A percentile compares a stretch with the other conserved stretches of the same genome.
Conservation (phyloP, 2,888 invertebrate species). For the Aricia artaxerxes region DNA sequence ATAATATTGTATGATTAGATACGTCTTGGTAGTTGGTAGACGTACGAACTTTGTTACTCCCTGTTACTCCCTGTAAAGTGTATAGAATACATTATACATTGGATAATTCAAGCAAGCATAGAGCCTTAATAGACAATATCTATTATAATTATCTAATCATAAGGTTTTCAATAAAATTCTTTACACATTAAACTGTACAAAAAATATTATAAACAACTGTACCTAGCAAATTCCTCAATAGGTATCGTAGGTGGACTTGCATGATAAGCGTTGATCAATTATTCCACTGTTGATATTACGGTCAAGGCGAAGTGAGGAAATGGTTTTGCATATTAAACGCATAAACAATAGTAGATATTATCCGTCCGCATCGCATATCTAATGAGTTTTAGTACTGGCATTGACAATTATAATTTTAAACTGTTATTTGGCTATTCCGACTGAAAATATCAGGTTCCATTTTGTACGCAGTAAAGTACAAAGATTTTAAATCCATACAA, state of each 20-base stretch:
- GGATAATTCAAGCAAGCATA: no score
- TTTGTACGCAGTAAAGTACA: background rate
- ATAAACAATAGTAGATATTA: constrained; percentile 9
- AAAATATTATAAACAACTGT: background rate
- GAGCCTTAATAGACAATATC: no score
- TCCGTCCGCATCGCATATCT: background rate
- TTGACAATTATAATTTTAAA: background rate
- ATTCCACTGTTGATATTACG: constrained; percentile 20
- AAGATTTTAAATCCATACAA: no score
- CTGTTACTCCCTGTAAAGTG: no score
- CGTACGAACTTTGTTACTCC: no score
- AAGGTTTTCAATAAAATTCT: no score
- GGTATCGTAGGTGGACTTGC: constrained; percentile 16
- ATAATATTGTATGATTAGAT: no score
- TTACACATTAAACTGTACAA: no score
- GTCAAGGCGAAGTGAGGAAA: constrained; percentile 30
- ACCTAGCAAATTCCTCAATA: background rate
- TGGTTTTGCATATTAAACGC: constrained; percentile 21
- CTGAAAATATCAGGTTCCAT: background rate
- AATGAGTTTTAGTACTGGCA: background rate
- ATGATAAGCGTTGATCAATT: constrained; percentile 28
- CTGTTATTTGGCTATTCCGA: background rate
- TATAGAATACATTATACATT: no score
- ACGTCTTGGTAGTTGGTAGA: no score
- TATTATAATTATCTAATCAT: no score